phyloP scores from a whole-genome alignment of 2,113 vertebrate species.

The Grus americana region DNA sequence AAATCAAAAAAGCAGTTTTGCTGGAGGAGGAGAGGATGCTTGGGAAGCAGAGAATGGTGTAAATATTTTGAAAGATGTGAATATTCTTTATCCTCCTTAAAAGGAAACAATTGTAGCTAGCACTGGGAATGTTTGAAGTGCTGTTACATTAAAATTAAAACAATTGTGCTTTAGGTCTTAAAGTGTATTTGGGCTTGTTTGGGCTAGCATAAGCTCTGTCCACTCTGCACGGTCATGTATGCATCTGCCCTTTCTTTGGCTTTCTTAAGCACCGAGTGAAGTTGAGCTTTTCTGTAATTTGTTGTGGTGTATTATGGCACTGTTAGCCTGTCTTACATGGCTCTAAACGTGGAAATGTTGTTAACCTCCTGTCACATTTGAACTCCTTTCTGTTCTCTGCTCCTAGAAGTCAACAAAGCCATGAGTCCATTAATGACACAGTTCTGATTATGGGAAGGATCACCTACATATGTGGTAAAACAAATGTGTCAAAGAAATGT shows the following conservation, averaged over 20 bases:
- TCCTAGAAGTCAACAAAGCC: background rate
- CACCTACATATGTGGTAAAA: background rate
- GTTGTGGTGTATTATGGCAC: background rate
- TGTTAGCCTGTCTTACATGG: background rate
- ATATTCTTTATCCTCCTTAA: background rate
- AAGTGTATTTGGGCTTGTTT: background rate
- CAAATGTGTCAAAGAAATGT: background rate
- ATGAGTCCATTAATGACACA: background rate
- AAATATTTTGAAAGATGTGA: background rate
- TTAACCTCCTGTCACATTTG: background rate
- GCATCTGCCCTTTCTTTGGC: background rate
- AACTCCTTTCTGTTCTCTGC: background rate
- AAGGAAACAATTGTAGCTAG: background rate
- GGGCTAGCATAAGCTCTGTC: background rate
- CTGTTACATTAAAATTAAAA: background rate
- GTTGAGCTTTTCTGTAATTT: background rate
- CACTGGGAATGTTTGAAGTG: background rate
- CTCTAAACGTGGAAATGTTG: background rate
- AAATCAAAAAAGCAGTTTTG: background rate
- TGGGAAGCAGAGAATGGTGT: background rate
- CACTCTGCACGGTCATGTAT: rapidly evolving
- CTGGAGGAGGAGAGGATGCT: background rate
- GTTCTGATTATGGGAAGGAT: background rate
- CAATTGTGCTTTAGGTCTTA: background rate
- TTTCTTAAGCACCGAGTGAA: background rate